phyloP scores from a whole-genome alignment of 35 echinoderm and acorn worm species.

The Ophioderma brevispina region DNA sequence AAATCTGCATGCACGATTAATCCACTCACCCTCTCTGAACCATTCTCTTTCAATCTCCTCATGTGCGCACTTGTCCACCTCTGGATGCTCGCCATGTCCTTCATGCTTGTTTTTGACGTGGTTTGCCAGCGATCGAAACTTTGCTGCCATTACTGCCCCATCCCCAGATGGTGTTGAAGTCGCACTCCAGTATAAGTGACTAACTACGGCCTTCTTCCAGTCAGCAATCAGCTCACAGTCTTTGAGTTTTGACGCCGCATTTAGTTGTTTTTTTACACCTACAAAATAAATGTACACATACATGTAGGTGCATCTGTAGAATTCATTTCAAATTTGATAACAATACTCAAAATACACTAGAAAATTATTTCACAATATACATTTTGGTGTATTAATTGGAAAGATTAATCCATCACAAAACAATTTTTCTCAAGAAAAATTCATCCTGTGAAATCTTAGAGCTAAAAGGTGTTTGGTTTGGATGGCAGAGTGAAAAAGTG shows the following conservation, averaged over 20 bases:
- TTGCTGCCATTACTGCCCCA: conserved; percentile 42
- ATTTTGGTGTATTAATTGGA: too few species aligned
- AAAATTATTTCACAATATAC: too few species aligned
- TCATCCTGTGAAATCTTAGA: too few species aligned
- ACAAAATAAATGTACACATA: too few species aligned
- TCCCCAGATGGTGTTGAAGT: conserved; percentile 56
- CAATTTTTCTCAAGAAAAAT: too few species aligned
- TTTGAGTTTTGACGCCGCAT: neutral
- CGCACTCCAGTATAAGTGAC: conserved; percentile 68
- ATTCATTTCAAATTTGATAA: too few species aligned
- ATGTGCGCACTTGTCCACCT: neutral
- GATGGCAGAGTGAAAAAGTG: too few species aligned
- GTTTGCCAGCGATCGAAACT: conserved; percentile 36
- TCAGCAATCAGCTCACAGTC: conserved; percentile 27
- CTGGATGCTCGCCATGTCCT: neutral
- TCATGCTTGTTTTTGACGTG: conserved; percentile 34
- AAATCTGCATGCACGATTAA: too few species aligned
- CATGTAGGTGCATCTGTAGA: too few species aligned
- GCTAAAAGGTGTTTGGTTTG: too few species aligned
- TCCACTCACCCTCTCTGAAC: neutral
- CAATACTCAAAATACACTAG: too few species aligned
- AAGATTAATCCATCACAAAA: too few species aligned
- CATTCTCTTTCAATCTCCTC: neutral
- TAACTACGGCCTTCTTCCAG: conserved; percentile 33
- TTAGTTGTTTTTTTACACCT: conserved; percentile 31